These are phyloP conservation scores for Microctenopoma stevenorrisi DNA, from an alignment of 2,797 vertebrate genomes.

Conservation along the genomic window DNA sequence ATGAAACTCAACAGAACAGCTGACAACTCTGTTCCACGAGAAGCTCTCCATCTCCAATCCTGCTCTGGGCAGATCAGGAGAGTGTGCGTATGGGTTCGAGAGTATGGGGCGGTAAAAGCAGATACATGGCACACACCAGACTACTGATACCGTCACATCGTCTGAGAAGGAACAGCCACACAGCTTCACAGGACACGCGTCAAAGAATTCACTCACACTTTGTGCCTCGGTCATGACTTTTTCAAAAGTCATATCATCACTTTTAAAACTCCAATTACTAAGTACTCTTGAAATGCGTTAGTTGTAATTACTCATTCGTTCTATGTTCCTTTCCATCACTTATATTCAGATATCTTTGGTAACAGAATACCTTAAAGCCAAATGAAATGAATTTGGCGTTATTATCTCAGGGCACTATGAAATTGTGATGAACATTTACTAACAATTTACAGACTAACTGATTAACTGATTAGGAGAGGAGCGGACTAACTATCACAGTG, in stretches of 20 bases:
- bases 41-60: slow-evolving; percentile 42
- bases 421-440: no score
- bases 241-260: no score
- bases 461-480: background rate
- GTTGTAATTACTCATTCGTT: background rate
- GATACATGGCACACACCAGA: background rate
- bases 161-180: background rate
- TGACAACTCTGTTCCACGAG: slow-evolving; percentile 76
- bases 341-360: background rate
- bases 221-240: background rate
- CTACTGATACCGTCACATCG: background rate
- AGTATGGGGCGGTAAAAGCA: background rate
- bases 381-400: background rate
- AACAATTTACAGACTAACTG: background rate
- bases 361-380: background rate
- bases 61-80: slow-evolving; percentile 44
- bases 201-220: slow-evolving; percentile 2
- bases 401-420: background rate
- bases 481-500: background rate
- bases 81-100: slow-evolving; percentile 4
- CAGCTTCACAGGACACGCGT: background rate
- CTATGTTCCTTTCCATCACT: background rate
- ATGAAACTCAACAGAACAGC: slow-evolving; percentile 79
- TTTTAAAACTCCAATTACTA: background rate
- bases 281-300: background rate